Evolutionary conservation across 1,140 invertebrate genomes (phyloP), one percentile per base, ranked within the genome.

Genomic region (Drosophila carrolli): DNA sequence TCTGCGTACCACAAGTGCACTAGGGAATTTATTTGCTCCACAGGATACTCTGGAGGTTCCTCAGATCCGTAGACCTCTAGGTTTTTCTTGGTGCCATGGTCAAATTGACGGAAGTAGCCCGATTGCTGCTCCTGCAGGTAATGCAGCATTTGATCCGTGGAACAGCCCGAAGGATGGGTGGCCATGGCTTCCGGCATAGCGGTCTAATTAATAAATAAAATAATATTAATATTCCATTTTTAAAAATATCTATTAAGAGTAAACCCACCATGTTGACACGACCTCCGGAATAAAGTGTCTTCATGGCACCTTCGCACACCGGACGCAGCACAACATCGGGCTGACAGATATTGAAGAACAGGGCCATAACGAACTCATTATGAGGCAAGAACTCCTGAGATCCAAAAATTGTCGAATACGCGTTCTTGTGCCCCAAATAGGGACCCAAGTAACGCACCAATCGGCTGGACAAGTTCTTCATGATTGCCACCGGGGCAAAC

Each of bases 401-500:
- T 0, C 94, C 93, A 1, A 95, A 56, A 1, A 94, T 8, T 0
- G 79, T 50, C 0, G 92, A 57, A 1, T 94, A 38, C 4, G 35
- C 38, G 93, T 94, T 74, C 1, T 90, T 6, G 4, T 81, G 50
- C 0, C 83, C 67, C 5, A 72, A 53, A 40, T 92, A 75, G 0
- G 70, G 76, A 5, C 84, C 68, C 6, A 94, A 38, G 0, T 71
- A 1, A 9, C 70, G 67, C 0, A 93, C 81, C 9, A 93, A 55
- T 3, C 73, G 73, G 62, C 83, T 93, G 0, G 48, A 59, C 75
- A 91, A 46, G 14, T 91, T 61, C 7, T 62, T 77, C 84, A 91
- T 90, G 51, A 92, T 94, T 4, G 93, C 93, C 4, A 95, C 93
- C 0, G 95, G 95, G 0, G 94, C 95, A 27, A 96, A 92, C 60